Base-by-base conservation (phyloP, 2,888 invertebrate genomes). In the Saturnia pavonia region DNA sequence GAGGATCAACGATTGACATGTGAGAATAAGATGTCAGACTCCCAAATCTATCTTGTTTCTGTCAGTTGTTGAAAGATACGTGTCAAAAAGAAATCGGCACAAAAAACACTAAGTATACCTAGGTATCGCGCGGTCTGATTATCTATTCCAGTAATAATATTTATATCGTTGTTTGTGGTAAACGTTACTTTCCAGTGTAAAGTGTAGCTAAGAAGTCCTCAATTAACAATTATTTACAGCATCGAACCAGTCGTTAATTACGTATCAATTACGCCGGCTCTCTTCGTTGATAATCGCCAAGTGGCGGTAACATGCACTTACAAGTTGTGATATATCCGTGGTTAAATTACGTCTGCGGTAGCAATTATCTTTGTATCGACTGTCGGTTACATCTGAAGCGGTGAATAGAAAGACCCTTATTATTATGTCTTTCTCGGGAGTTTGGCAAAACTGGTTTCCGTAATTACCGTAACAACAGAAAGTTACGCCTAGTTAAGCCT, bases 151-250 rank as follows among this genome's bases (percentile, higher is more conserved):
- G 57, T 27, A 60, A 1, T 6, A 6, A 27, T 27, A 60, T 60
- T 25, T 57, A 57, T 14, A 14, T 40, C 65, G 1, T 7, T 65
- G 40, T 65, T 65, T n/a, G n/a, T 16, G n/a, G 40, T 65, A 65
- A 65, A 65, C 65, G 65, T 65, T 40, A 65, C 65, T 34, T 65
- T 65, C 65, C 65, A 65, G 65, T 65, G 65, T 65, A 65, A 65
- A 65, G 65, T 65, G 65, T 65, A 65, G 65, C 65, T 65, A 65
- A 34, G 65, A 40, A 65, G 65, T 65, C 65, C 65, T 65, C 65
- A 65, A 65, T 65, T 65, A 65, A 65, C 65, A 65, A 65, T 65
- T 65, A 65, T 65, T 65, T 65, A 65, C 65, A 65, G 65, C 65
- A 40, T 65, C 65, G 65, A 65, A 65, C 65, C 16, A 65, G 65